Evolutionary conservation across 2,797 vertebrate species (phyloP), one percentile per base, ranked within the genome.

Genomic region (Decapterus maruadsi): DNA sequence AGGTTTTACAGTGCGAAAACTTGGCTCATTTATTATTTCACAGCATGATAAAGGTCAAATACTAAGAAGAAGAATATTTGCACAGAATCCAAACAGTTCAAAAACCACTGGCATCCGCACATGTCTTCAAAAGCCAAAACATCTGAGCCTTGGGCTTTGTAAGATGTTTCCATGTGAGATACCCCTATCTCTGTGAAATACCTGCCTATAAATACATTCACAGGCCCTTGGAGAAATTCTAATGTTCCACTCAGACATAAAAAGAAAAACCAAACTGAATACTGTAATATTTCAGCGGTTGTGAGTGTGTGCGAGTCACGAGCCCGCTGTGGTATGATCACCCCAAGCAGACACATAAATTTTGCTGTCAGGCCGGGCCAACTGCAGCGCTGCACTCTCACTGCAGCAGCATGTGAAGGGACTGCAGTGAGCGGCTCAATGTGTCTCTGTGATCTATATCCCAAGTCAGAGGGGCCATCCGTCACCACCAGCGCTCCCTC

Each of bases 351-450:
- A 64, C 36, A 13, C 77, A 80, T 67, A 56, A 8, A 79, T 86
- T 67, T 22, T 72, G 62, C 61, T 45, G 60, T 53, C 50, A 68
- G 70, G 68, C 77, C 78, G 71, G 57, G 48, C 43, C 54, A 42
- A 61, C 69, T 56, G 59, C 76, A 69, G 65, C 34, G 16, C 55
- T 72, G 62, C 64, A 29, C 29, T 56, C 72, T 29, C 74, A 54
- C 84, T 89, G 89, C 85, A 84, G 85, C 84, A 61, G 78, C 72
- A 64, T 82, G 61, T 67, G 71, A 83, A 76, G 78, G 42, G 57
- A 81, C 72, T 62, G 80, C 84, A 87, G 76, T 40, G 77, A 79
- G 80, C 19, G 2, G 13, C 57, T 70, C 60, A 53, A 8, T 64
- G 75, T 72, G 60, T 64, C 43, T 80, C 74, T 73, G 26, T 46